A percentile compares a stretch with the other conserved stretches of the same genome.
Conservation (phyloP, 2,888 invertebrate genomes). For the Agrilus mali region DNA sequence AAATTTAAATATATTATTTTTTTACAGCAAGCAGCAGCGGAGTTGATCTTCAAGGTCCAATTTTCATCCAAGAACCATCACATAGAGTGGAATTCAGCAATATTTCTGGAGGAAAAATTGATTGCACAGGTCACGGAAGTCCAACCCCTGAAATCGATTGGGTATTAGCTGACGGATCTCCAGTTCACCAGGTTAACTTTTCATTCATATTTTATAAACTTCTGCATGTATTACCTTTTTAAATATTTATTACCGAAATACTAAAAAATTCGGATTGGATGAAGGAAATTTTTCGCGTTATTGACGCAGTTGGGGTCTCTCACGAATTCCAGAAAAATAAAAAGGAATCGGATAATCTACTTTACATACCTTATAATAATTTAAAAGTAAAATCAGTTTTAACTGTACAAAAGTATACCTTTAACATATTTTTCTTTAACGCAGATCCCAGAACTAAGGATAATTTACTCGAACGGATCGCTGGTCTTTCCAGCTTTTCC, state of each 20-base stretch:
- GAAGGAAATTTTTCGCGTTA: background rate
- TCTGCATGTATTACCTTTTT: background rate
- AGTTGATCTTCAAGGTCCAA: constrained; percentile 56
- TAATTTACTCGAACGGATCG: constrained; percentile 70
- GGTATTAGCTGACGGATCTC: constrained; percentile 59
- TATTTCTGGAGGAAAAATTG: constrained; percentile 56
- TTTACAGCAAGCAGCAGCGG: constrained; percentile 26
- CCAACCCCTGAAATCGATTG: constrained; percentile 67
- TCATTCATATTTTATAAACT: background rate
- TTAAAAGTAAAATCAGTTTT: no score
- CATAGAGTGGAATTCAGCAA: constrained; percentile 68
- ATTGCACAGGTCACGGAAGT: constrained; percentile 54
- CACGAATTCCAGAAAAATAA: no score
- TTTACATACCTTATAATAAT: no score
- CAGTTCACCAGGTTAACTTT: constrained; percentile 41
- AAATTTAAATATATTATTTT: constrained; percentile 4
- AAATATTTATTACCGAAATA: background rate
- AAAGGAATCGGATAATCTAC: no score
- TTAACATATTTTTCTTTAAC: constrained; percentile 5
- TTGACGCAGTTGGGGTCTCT: constrained; percentile 11
- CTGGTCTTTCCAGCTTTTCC: constrained; percentile 77
- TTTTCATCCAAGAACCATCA: constrained; percentile 55
- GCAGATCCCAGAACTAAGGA: constrained; percentile 57
- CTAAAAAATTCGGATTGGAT: background rate
- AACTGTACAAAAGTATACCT: no score